Evolutionary conservation across 2,797 vertebrate genomes (phyloP).

Genomic region (Adelosebastes latens): DNA sequence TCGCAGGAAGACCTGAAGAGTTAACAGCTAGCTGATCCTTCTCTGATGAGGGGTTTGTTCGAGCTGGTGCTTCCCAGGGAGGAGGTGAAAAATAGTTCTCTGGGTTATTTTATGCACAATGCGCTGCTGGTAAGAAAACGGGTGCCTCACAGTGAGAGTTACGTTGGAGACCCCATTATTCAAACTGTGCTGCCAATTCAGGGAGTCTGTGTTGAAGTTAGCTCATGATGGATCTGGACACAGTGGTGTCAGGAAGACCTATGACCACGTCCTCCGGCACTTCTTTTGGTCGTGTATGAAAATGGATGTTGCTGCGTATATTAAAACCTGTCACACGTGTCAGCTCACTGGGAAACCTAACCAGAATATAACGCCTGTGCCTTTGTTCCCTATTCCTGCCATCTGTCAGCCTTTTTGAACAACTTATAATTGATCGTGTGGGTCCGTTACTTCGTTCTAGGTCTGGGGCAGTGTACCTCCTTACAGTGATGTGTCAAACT

Average conservation of each 20-base stretch:
- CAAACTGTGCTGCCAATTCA: neutral
- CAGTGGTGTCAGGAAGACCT: neutral
- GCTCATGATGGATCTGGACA: neutral
- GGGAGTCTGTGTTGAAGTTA: neutral
- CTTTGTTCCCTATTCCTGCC: too few species aligned
- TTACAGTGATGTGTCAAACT: too few species aligned
- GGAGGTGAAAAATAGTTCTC: neutral
- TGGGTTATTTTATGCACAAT: too few species aligned
- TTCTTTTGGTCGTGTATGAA: neutral
- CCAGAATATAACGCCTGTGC: too few species aligned
- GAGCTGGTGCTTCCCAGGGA: neutral
- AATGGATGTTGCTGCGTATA: neutral
- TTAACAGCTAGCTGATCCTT: neutral
- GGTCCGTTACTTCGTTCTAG: too few species aligned
- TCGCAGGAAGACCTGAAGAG: neutral
- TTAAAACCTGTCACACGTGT: neutral
- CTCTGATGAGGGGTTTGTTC: neutral
- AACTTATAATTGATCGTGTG: too few species aligned
- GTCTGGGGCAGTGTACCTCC: too few species aligned
- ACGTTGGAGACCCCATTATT: too few species aligned
- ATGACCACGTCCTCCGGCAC: neutral
- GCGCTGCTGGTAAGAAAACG: too few species aligned
- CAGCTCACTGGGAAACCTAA: too few species aligned
- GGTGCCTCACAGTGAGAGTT: too few species aligned
- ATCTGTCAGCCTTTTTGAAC: too few species aligned